Conservation (phyloP, 2,888 invertebrate species). For the Microplitis deprimator region DNA sequence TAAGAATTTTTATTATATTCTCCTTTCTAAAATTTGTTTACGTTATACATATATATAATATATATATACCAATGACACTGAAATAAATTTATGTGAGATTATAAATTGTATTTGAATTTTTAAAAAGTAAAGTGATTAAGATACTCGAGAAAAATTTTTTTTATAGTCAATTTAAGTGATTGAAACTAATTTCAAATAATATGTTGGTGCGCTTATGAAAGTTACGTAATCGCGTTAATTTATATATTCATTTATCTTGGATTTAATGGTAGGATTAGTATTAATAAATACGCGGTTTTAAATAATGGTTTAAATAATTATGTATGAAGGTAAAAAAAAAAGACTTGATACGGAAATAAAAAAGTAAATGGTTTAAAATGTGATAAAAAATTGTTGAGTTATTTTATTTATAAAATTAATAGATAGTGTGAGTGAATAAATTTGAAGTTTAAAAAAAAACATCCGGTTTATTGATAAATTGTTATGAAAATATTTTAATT, state of each 20-base stretch:
- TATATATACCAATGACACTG: not conserved
- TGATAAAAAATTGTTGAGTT: not conserved
- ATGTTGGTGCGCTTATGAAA: not conserved
- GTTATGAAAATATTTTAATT: not conserved
- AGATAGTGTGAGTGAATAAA: not conserved
- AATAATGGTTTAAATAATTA: not conserved
- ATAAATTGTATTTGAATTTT: not conserved
- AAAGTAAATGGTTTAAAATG: not conserved
- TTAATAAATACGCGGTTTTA: not conserved
- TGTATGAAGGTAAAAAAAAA: not conserved
- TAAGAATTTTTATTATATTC: not conserved
- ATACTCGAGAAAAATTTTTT: not conserved
- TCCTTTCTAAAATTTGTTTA: not conserved
- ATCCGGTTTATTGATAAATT: not conserved
- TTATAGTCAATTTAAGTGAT: not conserved
- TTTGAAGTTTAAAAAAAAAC: not conserved
- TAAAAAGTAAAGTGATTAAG: not conserved
- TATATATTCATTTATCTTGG: not conserved
- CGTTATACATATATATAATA: not conserved
- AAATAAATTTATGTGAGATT: not conserved
- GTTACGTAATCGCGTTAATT: not conserved
- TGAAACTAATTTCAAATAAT: not conserved
- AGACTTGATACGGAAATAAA: not conserved
- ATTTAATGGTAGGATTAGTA: not conserved
- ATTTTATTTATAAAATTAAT: not conserved